Evolutionary conservation across 2,113 vertebrate species (phyloP), one percentile per base, ranked within the genome.

Genomic region (Plecotus auritus): DNA sequence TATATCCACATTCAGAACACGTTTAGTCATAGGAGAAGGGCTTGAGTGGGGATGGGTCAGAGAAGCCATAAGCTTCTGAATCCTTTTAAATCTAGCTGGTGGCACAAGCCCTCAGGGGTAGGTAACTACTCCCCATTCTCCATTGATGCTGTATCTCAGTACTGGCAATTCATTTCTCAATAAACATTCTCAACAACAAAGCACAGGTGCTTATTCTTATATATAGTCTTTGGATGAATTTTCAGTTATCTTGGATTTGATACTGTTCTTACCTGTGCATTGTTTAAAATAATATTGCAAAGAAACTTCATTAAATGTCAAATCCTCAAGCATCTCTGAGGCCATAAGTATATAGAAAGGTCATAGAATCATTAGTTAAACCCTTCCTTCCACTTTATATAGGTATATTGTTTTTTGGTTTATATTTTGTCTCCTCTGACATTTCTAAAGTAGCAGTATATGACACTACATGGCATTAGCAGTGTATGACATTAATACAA

Each of bases 231-330:
- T 54, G 23, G 8, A 13, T 91, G 54, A 54, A 37, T 92, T 90
- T n/a, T 93, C n/a, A 70, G 72, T 87, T 95, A 61, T 76, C 30
- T 66, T 54, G n/a, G 49, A 61, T 88, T 32, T 69, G 42, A 59
- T 85, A 85, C 73, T 54, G 11, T 72, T 4, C 82, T 37, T 5
- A 94, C 1, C 9, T 85, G 22, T 64, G 32, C 1, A 61, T 54
- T 74, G 76, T 37, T 87, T 85, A 51, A 82, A 40, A 73, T 78
- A 93, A 77, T 88, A 95, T 64, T 92, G 37, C 37, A 78, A 85
- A 64, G 40, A 83, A 94, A 89, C 86, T 56, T 88, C 81, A 86
- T 81, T 90, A 78, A 84, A 51, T 90, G 47, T 88, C 59, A 94
- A 93, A 78, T 61, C 4, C 22, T 82, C 18, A 64, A 67, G 22